Percentiles rank a stretch among this genome's conserved stretches.
phyloP scores from a whole-genome alignment of 2,797 vertebrate species.

The Mallotus villosus region DNA sequence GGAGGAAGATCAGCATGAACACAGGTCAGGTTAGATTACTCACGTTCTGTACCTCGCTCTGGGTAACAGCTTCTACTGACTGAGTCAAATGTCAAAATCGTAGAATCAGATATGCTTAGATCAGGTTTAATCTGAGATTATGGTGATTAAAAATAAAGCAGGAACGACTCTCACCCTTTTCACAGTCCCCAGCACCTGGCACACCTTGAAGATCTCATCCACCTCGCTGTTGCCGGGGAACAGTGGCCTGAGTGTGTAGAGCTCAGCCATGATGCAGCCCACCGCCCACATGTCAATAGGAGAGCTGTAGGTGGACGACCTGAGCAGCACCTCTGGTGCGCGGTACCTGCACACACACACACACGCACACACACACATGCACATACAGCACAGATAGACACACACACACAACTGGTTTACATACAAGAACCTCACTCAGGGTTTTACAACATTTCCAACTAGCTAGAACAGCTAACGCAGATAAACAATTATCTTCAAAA shows the following conservation, averaged over 20 bases:
- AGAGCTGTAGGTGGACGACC: conserved; percentile 91
- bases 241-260: conserved; percentile 93
- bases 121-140: too few relatives aligned
- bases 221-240: conserved; percentile 97
- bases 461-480: too few relatives aligned
- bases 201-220: conserved; percentile 99
- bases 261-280: conserved; percentile 97
- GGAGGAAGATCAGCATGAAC: conserved; percentile 10
- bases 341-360: conserved; percentile 83
- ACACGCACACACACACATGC: conserved; percentile 17
- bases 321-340: conserved; percentile 92
- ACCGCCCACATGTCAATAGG: conserved; percentile 98
- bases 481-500: too few relatives aligned
- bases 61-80: too few relatives aligned
- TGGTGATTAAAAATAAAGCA: too few relatives aligned
- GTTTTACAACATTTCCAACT: too few relatives aligned
- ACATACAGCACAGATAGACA: conserved; percentile 2
- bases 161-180: conserved; percentile 81
- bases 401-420: neutral
- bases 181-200: conserved; percentile 95
- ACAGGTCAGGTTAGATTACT: conserved; percentile 10
- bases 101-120: too few relatives aligned
- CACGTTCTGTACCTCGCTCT: too few relatives aligned
- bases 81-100: too few relatives aligned
- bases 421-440: too few relatives aligned